These are phyloP conservation scores for Zosterops lateralis DNA, from an alignment of 2,113 vertebrate species.

Conservation along the genomic window DNA sequence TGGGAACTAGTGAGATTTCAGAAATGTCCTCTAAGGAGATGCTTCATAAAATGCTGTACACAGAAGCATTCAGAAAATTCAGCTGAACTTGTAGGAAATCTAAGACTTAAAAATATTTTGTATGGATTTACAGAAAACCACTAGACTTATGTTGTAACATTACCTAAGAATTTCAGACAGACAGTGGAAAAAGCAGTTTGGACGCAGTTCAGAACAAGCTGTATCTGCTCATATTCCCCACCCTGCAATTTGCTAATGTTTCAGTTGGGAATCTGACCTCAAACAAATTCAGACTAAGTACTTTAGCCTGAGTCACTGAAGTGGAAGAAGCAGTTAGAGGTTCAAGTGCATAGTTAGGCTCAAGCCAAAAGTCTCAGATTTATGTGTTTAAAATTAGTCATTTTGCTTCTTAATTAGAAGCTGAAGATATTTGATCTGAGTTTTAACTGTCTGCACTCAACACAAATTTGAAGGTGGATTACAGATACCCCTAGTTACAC, in stretches of 20 bases:
- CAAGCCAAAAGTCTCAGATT: not conserved
- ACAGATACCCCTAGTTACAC: not conserved
- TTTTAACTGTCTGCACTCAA: not conserved
- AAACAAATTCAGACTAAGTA: not conserved
- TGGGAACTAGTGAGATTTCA: not conserved
- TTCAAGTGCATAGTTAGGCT: not conserved
- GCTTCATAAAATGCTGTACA: not conserved
- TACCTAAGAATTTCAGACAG: not conserved
- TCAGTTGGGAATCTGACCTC: not conserved
- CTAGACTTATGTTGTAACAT: not conserved
- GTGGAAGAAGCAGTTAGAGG: not conserved
- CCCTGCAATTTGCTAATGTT: conserved; percentile 10
- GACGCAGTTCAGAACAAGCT: not conserved
- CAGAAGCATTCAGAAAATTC: conserved; percentile 5
- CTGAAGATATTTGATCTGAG: not conserved
- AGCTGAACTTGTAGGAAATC: not conserved
- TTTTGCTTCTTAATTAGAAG: not conserved
- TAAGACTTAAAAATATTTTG: conserved; percentile 4
- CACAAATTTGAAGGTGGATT: not conserved
- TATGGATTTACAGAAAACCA: conserved; percentile 1
- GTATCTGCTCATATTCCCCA: not conserved
- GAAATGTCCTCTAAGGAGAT: not conserved
- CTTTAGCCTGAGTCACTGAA: not conserved
- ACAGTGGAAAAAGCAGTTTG: conserved; percentile 27
- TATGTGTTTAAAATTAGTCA: not conserved